A percentile compares a stretch with the other conserved stretches of the same genome.
Conservation (phyloP, 2,888 invertebrate species). For the Lasiommata megera region DNA sequence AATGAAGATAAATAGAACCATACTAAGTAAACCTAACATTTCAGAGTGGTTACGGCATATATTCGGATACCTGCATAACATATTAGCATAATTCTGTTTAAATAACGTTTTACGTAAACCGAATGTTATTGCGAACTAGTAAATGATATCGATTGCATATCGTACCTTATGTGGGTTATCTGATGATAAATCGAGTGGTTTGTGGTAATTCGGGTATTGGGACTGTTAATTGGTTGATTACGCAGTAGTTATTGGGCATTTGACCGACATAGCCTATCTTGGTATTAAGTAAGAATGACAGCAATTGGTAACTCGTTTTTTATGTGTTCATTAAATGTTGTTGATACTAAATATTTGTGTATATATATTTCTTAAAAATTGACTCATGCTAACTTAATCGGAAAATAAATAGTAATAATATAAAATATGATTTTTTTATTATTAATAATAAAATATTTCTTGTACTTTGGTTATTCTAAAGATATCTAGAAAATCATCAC, state of each 20-base stretch:
- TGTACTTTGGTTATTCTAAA: too few species aligned
- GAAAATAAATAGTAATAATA: too few species aligned
- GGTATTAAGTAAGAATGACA: constrained; percentile 44
- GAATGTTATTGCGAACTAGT: constrained; percentile 24
- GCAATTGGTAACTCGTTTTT: not conserved
- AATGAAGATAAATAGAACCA: not conserved
- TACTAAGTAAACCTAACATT: not conserved
- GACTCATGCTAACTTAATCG: too few species aligned
- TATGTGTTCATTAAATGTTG: not conserved
- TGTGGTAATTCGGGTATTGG: constrained; percentile 36
- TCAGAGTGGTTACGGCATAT: not conserved
- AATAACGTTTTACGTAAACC: constrained; percentile 13
- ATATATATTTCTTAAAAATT: not conserved
- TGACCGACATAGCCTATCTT: constrained; percentile 37
- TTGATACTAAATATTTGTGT: not conserved
- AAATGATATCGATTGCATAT: constrained; percentile 34
- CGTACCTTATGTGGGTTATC: constrained; percentile 41
- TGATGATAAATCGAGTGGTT: constrained; percentile 36
- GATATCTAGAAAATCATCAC: too few species aligned
- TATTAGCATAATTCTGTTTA: constrained; percentile 7
- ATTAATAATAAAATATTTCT: too few species aligned
- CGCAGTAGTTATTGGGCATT: constrained; percentile 24
- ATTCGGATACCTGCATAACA: not conserved
- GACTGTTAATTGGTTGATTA: constrained; percentile 39
- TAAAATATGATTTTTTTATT: too few species aligned